A percentile compares a stretch with the other conserved stretches of the same genome.
Evolutionary conservation across 2,113 vertebrate species (phyloP).

Genomic region (Hippocampus zosterae): DNA sequence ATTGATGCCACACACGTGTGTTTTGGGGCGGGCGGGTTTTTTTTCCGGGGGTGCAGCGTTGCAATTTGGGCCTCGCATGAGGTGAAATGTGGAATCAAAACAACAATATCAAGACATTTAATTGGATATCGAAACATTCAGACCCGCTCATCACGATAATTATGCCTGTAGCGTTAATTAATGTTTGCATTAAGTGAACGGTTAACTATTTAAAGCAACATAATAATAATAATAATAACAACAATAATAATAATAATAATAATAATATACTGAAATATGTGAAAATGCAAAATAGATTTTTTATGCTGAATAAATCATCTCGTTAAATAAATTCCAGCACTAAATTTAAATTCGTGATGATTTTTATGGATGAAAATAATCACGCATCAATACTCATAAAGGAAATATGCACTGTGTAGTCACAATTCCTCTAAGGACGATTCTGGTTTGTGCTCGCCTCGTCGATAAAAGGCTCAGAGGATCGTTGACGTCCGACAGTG

Average conservation of each 20-base stretch:
- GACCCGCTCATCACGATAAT: too few species aligned
- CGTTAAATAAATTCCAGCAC: neutral
- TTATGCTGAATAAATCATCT: neutral
- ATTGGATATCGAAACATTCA: too few species aligned
- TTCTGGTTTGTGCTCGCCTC: neutral
- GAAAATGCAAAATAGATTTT: too few species aligned
- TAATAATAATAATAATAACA: neutral
- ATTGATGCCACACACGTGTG: too few species aligned
- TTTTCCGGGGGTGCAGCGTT: neutral
- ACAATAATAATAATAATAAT: neutral
- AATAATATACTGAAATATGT: neutral
- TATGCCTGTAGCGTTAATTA: too few species aligned
- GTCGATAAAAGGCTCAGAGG: conserved; percentile 10
- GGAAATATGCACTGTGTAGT: neutral
- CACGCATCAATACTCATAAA: conserved; percentile 6
- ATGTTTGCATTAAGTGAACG: neutral
- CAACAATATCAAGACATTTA: neutral
- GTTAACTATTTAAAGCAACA: neutral
- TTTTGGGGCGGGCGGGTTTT: too few species aligned
- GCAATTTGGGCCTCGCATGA: neutral
- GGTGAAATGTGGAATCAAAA: neutral
- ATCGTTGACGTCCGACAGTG: conserved; percentile 43
- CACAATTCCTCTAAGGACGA: neutral
- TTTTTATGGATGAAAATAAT: neutral
- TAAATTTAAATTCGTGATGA: neutral